A percentile compares a stretch with the other conserved stretches of the same genome.
Conservation (phyloP, 2,888 invertebrate genomes). For the Drosophila prostipennis region DNA sequence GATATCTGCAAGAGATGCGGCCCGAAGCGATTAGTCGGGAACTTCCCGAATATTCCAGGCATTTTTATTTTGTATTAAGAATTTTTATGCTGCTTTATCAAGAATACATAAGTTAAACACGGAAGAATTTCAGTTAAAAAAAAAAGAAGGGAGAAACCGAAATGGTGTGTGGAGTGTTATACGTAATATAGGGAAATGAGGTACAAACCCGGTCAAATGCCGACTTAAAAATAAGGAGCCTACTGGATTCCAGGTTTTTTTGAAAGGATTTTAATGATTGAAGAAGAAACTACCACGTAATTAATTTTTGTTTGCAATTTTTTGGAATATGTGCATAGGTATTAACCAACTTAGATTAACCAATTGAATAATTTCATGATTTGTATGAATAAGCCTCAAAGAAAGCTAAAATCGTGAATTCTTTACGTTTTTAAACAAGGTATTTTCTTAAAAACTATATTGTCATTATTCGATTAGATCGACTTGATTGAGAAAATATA, state of each 20-base stretch:
- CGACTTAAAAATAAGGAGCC: not conserved
- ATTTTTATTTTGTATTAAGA: conserved; percentile 3
- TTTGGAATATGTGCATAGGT: no score
- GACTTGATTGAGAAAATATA: no score
- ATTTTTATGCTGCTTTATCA: conserved; percentile 1
- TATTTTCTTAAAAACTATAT: no score
- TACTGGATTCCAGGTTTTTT: not conserved
- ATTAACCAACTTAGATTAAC: no score
- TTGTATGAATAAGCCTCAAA: no score
- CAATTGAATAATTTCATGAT: no score
- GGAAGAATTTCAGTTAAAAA: conserved; percentile 8
- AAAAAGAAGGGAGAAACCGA: not conserved
- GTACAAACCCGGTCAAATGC: not conserved
- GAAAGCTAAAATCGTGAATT: no score
- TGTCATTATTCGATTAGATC: no score
- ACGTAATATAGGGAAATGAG: not conserved
- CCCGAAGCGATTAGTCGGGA: conserved; percentile 33
- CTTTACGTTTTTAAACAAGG: no score
- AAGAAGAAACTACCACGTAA: no score
- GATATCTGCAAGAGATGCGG: conserved; percentile 65
- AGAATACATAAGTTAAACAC: conserved; percentile 2
- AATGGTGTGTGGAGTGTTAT: conserved; percentile 6
- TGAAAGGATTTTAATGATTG: no score
- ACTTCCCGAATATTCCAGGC: conserved; percentile 18
- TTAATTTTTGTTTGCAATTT: no score